Evolutionary conservation across 2,113 vertebrate species (phyloP), one percentile per base, ranked within the genome.

Genomic region (Podarcis raffonei): DNA sequence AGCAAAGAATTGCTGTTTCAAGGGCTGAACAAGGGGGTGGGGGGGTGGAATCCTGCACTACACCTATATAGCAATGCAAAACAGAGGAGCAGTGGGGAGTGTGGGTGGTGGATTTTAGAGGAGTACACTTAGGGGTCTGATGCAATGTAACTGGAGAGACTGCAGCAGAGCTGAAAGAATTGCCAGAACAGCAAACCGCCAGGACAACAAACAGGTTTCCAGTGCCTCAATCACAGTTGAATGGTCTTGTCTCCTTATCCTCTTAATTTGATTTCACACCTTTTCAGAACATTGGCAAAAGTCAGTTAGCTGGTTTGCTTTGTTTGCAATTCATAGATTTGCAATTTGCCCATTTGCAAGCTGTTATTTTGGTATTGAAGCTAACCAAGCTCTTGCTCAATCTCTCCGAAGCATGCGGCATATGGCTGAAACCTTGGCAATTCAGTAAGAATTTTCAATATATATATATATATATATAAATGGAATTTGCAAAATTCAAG

Each of bases 221-320:
- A 74, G 27, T 4, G 12, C 27, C 39, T 88, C 59, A 83, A 83
- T 88, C 72, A 48, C 81, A 88, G 80, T 53, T 88, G 81, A 68
- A 76, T 42, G 83, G 59, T 48, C 71, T 83, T 83, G 71, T 48
- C 71, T 76, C 32, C 32, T 66, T 83, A 76, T 76, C 25, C 18
- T n/a, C 39, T n/a, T 88, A 88, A 88, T 83, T 88, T 88, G 80
- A 75, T 82, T 88, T 83, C 80, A 88, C 80, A 88, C 59, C 69
- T 76, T 83, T 76, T 83, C 42, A 53, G 71, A 88, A 83, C 81
- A 88, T 83, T 83, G 81, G 71, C 72, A 83, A 76, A 83, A 68
- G 87, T 76, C 37, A 77, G 53, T 76, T 88, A 77, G 39, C 30
- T 11, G 57, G 83, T 68, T 83, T 88, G 81, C 87, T 88, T 88